Evolutionary conservation across 2,113 vertebrate genomes (phyloP), one percentile per base, ranked within the genome.

Genomic region (Fregata magnificens): DNA sequence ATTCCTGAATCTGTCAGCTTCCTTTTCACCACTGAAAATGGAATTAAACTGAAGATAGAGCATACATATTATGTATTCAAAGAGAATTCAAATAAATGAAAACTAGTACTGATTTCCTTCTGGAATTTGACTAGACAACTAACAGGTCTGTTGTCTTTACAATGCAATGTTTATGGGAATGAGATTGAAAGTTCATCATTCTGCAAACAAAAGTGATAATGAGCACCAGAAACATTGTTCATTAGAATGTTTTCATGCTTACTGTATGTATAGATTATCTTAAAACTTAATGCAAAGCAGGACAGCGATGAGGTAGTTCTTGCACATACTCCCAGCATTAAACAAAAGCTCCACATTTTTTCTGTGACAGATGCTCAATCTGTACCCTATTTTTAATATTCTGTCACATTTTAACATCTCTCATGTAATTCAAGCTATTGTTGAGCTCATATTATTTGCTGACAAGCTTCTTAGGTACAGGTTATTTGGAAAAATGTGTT

Each of bases 21-120:
- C 21, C 71, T 73, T 96, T 95, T 93, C 66, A 82, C 42, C 52
- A 63, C n/a, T 80, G 91, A 84, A 89, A 93, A 97, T 13, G 29
- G 20, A 82, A 70, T 31, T 77, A 69, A 89, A 82, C 22, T 84
- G 82, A 77, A 81, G 45, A 88, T 6, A 15, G 74, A 90, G 40
- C 26, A 77, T 34, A 74, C 2, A 8, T 38, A 65, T 56, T 77
- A 74, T 47, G 18, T 61, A 85, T 61, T 79, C 78, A 66, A 92
- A 71, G 17, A 79, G 8, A 84, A 76, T 53, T 91, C 36, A 85
- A 36, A 72, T 22, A 92, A 71, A 79, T 77, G 22, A 94, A 78
- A 91, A 87, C 42, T 42, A 66, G 58, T 36, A 21, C 58, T 67
- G 65, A 87, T 52, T 90, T 69, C 47, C 32, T 53, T 82, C 78